These are phyloP conservation scores for Antitype chi DNA, from an alignment of 2,888 invertebrate species.

Conservation along the genomic window DNA sequence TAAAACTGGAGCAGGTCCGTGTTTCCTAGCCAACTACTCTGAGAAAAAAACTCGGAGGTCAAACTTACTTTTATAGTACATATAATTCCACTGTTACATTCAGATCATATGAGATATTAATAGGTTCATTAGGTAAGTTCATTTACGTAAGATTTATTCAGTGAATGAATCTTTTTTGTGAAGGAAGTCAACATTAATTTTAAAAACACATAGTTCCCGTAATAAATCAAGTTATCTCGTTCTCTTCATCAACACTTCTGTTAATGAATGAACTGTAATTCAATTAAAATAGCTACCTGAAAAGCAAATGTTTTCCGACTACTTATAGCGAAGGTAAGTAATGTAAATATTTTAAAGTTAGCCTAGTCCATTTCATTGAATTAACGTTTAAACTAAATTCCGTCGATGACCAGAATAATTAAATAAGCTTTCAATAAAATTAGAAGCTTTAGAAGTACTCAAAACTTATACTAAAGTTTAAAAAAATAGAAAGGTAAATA, in stretches of 20 bases:
- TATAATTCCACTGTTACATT: not conserved
- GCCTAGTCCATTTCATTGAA: slow-evolving; percentile 24
- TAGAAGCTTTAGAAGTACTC: not conserved
- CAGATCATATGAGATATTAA: not conserved
- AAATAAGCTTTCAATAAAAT: slow-evolving; percentile 10
- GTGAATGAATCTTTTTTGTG: not conserved
- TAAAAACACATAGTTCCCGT: not conserved
- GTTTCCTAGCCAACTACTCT: not conserved
- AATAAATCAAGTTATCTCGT: not conserved
- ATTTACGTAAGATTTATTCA: not conserved
- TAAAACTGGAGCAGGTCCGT: not conserved
- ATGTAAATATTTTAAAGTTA: slow-evolving; percentile 18
- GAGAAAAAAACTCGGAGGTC: not conserved
- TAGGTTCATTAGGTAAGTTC: not conserved
- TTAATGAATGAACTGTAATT: not conserved
- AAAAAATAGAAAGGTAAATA: not conserved
- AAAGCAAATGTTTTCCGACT: not conserved
- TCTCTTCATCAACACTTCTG: not conserved
- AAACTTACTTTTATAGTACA: not conserved
- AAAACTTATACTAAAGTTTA: not conserved
- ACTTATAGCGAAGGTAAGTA: not conserved
- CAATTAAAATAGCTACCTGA: not conserved
- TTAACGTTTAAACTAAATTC: slow-evolving; percentile 9
- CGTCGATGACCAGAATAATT: not conserved
- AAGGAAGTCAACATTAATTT: not conserved